Evolutionary conservation across 2,113 vertebrate genomes (phyloP).

Genomic region (Cygnus buccinator): DNA sequence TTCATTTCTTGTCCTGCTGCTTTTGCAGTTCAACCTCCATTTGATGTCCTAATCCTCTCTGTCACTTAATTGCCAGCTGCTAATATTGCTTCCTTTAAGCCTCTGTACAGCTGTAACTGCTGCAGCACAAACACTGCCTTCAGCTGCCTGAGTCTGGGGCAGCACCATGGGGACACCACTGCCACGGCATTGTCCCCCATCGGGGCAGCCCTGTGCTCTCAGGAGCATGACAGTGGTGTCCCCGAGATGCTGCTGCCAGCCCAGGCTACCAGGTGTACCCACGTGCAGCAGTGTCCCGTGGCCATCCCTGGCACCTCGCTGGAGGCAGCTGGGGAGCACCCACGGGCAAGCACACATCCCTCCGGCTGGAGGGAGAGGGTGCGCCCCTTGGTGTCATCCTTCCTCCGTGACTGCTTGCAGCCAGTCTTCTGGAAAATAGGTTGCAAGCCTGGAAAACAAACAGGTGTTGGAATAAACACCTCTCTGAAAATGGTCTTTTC

Average conservation of each 20-base stretch:
- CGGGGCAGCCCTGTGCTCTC: rapidly evolving
- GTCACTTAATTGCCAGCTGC: not conserved
- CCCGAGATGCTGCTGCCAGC: not conserved
- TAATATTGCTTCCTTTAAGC: rapidly evolving
- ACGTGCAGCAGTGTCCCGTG: rapidly evolving
- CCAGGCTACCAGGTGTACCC: not conserved
- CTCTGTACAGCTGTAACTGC: rapidly evolving
- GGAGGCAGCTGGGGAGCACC: not conserved
- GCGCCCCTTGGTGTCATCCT: not conserved
- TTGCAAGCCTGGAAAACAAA: not conserved
- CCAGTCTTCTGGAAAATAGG: not conserved
- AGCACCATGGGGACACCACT: not conserved
- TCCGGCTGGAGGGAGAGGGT: not conserved
- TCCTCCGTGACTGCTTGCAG: no score
- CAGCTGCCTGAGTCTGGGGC: rapidly evolving
- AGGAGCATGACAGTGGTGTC: not conserved
- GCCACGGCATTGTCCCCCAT: rapidly evolving
- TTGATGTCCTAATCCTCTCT: not conserved
- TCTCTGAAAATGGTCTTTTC: not conserved
- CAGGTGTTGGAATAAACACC: not conserved
- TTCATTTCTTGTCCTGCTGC: not conserved
- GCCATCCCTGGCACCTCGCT: rapidly evolving
- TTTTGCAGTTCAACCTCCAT: not conserved
- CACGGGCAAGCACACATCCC: no score
- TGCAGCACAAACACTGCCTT: rapidly evolving